These are phyloP conservation scores for Lipotes vexillifer DNA, from an alignment of 2,113 vertebrate genomes.

Conservation along the genomic window DNA sequence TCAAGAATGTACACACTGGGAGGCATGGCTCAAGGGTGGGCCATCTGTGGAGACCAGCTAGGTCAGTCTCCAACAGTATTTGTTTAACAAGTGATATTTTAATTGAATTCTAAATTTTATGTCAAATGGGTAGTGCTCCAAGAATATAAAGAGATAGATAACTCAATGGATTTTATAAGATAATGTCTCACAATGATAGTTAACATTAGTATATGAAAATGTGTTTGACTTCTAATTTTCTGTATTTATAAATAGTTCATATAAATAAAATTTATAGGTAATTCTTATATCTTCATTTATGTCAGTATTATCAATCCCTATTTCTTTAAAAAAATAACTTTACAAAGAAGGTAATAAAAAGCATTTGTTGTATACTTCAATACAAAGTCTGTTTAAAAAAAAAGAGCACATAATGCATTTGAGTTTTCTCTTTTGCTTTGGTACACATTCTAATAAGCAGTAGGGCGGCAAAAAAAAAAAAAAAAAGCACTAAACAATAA, in stretches of 20 bases:
- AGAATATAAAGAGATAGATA: not conserved
- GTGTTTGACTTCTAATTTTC: not conserved
- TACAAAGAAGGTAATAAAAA: not conserved
- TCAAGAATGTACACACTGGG: not conserved
- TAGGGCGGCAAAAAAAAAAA: not conserved
- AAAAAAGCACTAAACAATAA: not conserved
- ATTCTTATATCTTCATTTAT: conserved; percentile 6
- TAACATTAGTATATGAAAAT: conserved; percentile 17
- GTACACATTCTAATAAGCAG: not conserved
- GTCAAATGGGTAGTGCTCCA: not conserved
- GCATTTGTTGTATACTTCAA: not conserved
- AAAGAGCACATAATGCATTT: not conserved
- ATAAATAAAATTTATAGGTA: not conserved
- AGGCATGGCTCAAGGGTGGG: not conserved
- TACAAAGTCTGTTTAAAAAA: not conserved
- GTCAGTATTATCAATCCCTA: not conserved
- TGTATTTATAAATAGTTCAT: not conserved
- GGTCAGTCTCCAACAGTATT: not conserved
- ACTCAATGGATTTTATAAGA: not conserved
- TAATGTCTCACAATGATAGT: not conserved
- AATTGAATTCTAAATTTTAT: conserved; percentile 1
- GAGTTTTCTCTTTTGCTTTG: not conserved
- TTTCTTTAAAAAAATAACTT: not conserved
- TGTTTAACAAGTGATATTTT: not conserved
- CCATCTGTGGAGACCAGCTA: not conserved